Conservation (phyloP, 2,797 vertebrate species). For the Mormyrus proboscirostris region DNA sequence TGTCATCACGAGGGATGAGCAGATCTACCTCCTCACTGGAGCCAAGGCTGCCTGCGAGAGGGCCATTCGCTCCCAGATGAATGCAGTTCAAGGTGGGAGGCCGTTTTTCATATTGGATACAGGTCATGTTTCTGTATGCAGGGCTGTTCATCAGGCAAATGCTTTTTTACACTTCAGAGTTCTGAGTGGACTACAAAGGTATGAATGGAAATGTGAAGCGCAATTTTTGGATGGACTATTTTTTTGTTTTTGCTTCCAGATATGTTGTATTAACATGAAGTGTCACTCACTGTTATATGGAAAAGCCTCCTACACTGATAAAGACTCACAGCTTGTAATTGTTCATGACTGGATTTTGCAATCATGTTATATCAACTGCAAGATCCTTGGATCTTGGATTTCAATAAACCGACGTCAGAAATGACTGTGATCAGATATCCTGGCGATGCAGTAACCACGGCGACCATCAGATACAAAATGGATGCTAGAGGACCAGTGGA, state of each 20-base stretch:
- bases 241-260: neutral
- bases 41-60: constrained; percentile 72
- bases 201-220: neutral
- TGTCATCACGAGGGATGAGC: constrained; percentile 80
- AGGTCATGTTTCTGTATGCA: neutral
- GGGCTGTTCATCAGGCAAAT: neutral
- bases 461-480: constrained; percentile 24
- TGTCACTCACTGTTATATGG: neutral
- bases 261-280: neutral
- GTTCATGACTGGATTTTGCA: neutral
- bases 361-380: neutral
- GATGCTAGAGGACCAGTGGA: neutral
- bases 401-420: neutral
- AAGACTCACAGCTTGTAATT: neutral
- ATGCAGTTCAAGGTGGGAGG: constrained; percentile 58
- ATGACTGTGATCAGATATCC: constrained; percentile 31
- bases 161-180: neutral
- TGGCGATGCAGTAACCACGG: constrained; percentile 26
- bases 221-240: neutral
- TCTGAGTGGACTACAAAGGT: neutral
- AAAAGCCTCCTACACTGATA: neutral
- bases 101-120: neutral
- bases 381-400: neutral
- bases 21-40: constrained; percentile 78
- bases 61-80: constrained; percentile 59